Percentiles rank a stretch among this genome's conserved stretches.
phyloP scores from a whole-genome alignment of 1,140 invertebrate genomes.

The Bombus pyrosoma region DNA sequence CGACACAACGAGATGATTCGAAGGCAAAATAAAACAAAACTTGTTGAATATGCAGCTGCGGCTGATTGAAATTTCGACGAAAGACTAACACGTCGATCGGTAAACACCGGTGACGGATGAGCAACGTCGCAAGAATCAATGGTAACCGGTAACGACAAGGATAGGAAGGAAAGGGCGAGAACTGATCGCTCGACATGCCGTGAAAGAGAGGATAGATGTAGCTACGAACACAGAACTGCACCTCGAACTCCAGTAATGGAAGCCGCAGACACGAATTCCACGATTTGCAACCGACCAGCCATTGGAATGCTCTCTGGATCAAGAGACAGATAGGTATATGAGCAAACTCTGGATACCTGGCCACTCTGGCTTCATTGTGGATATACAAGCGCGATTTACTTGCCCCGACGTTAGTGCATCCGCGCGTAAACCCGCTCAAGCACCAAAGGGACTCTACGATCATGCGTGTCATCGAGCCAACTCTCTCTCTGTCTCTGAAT shows the following conservation, averaged over 20 bases:
- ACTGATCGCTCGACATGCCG: not conserved
- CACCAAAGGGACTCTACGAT: not conserved
- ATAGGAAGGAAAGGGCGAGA: constrained; percentile 11
- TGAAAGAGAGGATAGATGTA: constrained; percentile 18
- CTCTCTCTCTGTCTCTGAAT: not conserved
- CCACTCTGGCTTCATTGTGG: constrained; percentile 8
- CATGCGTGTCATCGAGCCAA: not conserved
- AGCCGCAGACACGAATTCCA: constrained; percentile 48
- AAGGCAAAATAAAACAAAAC: no score
- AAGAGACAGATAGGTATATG: constrained; percentile 50
- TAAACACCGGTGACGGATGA: constrained; percentile 31
- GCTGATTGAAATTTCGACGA: not conserved
- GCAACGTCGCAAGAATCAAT: not conserved
- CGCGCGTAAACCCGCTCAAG: not conserved
- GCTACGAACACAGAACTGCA: constrained; percentile 16
- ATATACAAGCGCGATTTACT: constrained; percentile 3
- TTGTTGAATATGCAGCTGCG: no score
- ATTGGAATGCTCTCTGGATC: constrained; percentile 47
- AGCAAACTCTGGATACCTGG: constrained; percentile 24
- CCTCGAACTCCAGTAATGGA: constrained; percentile 45
- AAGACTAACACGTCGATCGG: not conserved
- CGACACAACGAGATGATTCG: no score
- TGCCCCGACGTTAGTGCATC: not conserved
- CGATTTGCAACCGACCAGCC: constrained; percentile 48
- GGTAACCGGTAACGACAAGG: constrained; percentile 3